Evolutionary conservation across 2,113 vertebrate genomes (phyloP).

Genomic region (Antechinus flavipes): DNA sequence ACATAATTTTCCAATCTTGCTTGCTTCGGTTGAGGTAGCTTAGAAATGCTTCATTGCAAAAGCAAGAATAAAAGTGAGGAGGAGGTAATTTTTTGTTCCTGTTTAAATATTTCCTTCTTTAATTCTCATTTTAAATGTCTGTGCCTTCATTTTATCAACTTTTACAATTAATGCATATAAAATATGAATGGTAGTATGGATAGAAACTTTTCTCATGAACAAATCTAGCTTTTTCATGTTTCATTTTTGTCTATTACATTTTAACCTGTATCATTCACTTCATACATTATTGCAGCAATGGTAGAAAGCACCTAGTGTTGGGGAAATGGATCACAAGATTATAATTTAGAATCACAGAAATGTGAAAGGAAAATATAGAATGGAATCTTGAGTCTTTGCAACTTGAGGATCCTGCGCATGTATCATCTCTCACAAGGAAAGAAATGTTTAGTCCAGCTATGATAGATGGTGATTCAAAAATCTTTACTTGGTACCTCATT

Average conservation of each 20-base stretch:
- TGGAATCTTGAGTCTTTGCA: background rate
- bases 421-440: background rate
- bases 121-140: background rate
- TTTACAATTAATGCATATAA: accelerated
- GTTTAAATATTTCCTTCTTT: background rate
- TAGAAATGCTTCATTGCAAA: background rate
- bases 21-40: background rate
- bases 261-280: background rate
- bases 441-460: background rate
- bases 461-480: background rate
- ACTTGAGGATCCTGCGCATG: background rate
- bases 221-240: accelerated
- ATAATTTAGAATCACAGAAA: background rate
- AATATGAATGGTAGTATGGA: background rate
- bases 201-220: background rate
- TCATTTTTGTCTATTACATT: background rate
- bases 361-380: background rate
- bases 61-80: no score
- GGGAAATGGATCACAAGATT: background rate
- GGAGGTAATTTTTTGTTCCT: background rate
- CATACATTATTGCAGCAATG: background rate
- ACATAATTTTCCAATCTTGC: background rate
- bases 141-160: background rate
- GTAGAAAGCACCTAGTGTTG: background rate
- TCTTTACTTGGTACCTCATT: background rate